Percentiles rank a stretch among this genome's conserved stretches.
Evolutionary conservation across 2,797 vertebrate species (phyloP).

Genomic region (Lepus townsendii): DNA sequence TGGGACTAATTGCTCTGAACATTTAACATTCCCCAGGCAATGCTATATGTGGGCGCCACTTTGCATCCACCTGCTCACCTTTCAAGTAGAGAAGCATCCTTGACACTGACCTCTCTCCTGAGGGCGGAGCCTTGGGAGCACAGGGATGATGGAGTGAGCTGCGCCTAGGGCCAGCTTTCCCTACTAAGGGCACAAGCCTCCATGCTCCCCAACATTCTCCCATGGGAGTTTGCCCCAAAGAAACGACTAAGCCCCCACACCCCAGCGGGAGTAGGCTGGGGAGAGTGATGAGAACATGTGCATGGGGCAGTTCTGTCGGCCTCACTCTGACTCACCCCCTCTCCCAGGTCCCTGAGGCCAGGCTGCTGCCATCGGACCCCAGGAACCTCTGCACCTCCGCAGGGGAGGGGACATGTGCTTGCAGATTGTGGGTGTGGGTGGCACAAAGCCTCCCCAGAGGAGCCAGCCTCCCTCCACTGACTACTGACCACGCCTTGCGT

Average conservation of each 20-base stretch:
- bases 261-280: background rate
- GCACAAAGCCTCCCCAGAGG: background rate
- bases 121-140: fast-evolving
- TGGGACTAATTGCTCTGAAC: background rate
- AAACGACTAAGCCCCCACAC: background rate
- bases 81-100: background rate
- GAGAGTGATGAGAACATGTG: background rate
- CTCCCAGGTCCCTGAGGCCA: background rate
- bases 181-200: background rate
- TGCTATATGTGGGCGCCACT: background rate
- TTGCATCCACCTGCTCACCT: background rate
- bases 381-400: background rate
- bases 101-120: background rate
- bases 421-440: background rate
- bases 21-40: background rate
- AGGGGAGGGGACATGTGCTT: background rate
- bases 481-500: background rate
- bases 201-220: background rate
- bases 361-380: background rate
- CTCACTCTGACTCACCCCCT: no score
- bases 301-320: background rate
- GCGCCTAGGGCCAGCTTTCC: background rate
- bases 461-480: background rate
- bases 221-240: background rate
- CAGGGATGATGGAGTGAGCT: background rate